phyloP scores from a whole-genome alignment of 2,797 vertebrate genomes.

The Rhabdophis nuchalis region DNA sequence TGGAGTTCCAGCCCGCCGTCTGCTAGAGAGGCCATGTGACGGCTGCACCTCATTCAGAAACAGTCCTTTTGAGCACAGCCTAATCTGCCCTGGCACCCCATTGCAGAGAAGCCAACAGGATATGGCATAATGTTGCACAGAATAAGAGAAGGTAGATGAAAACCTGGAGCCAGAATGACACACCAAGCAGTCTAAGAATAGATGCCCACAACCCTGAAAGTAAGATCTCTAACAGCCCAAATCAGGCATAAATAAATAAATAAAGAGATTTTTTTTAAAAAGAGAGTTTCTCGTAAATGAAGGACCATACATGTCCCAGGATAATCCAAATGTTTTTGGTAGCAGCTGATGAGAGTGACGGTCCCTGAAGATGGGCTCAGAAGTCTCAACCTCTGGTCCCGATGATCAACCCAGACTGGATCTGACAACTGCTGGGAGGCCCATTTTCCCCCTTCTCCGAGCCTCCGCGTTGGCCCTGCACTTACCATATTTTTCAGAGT shows the following conservation, averaged over 20 bases:
- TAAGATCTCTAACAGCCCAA: background rate
- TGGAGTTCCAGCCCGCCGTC: background rate
- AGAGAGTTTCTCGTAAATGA: conserved; percentile 5
- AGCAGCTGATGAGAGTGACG: background rate
- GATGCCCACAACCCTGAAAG: conserved; percentile 18
- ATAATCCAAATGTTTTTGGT: background rate
- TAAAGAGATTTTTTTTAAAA: background rate
- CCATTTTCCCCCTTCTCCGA: too few species aligned
- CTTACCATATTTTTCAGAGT: too few species aligned
- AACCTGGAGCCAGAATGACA: conserved; percentile 41
- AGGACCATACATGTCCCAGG: background rate
- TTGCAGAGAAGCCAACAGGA: conserved; percentile 20
- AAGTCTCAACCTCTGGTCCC: too few species aligned
- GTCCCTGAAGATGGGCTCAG: too few species aligned
- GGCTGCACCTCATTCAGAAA: conserved; percentile 13
- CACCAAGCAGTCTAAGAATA: conserved; percentile 38
- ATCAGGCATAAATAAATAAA: background rate
- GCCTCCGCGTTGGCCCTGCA: too few species aligned
- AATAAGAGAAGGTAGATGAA: conserved; percentile 44
- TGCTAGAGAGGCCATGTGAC: background rate
- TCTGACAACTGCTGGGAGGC: too few species aligned
- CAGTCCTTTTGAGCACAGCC: background rate
- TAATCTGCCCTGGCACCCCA: conserved; percentile 45
- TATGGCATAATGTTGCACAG: conserved; percentile 34
- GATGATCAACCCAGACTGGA: too few species aligned